Evolutionary conservation across 2,113 vertebrate genomes (phyloP), one percentile per base, ranked within the genome.

Genomic region (Sylvietta virens): DNA sequence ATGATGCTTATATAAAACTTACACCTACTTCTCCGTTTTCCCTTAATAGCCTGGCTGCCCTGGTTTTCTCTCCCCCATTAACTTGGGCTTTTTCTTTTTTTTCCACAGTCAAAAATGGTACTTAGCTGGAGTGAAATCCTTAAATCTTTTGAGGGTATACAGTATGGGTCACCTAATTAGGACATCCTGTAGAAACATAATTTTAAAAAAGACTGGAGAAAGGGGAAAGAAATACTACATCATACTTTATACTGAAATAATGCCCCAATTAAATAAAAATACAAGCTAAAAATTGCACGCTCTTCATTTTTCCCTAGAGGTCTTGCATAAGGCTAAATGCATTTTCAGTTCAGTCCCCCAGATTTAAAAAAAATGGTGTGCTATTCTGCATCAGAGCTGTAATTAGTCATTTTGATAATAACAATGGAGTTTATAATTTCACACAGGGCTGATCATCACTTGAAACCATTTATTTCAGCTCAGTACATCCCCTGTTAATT

Each of bases 371-470:
- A 84, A 91, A 83, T 9, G 42, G 60, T 83, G 35, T 73, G 50
- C 24, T 88, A 67, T 80, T 94, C 62, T 86, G 35, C 58, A 93
- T 71, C 53, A 71, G 62, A 81, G 78, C 57, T 80, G 85, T 83
- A 96, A 96, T 96, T 92, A 96, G 79, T 85, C 40, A 86, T 86
- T 97, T 92, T 86, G 50, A 77, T 90, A 71, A 11, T 92, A 88
- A 95, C 85, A 93, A 81, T 53, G 40, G 67, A 81, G 64, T 94
- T 97, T 39, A 93, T 95, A 56, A 95, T 96, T 96, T 96, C 85
- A 96, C 93, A 97, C 71, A 82, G 95, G 88, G 90, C 71, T 96
- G 90, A 83, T 88, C 88, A 94, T 86, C 90, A 88, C 94, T 94
- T 95, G 88, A 95, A 95, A 20, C 44, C 20, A 64, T 86, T 96